Conservation (phyloP, 2,888 invertebrate genomes). For the Scaptomyza polygonia region DNA sequence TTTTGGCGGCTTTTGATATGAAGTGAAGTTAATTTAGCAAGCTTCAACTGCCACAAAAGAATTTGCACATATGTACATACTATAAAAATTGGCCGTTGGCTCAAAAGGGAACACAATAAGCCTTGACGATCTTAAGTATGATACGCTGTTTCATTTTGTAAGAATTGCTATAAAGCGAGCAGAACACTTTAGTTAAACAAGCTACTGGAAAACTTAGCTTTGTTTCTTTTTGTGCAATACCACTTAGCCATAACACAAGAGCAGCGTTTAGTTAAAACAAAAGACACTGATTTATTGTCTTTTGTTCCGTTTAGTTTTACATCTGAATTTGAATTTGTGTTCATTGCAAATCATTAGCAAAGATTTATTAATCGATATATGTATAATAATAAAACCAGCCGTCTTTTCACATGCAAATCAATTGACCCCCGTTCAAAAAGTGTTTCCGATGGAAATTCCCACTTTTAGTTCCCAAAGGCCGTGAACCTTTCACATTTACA, state of each 20-base stretch:
- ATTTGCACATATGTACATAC: slow-evolving; percentile 47
- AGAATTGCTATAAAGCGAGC: slow-evolving; percentile 22
- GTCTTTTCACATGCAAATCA: slow-evolving; percentile 45
- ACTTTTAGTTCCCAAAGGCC: slow-evolving; percentile 22
- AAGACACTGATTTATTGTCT: slow-evolving; percentile 14
- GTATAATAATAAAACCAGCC: slow-evolving; percentile 24
- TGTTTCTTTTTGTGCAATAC: slow-evolving; percentile 10
- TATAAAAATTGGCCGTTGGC: slow-evolving; percentile 41
- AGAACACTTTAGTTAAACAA: slow-evolving; percentile 11
- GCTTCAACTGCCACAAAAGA: slow-evolving; percentile 62
- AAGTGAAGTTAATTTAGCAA: slow-evolving; percentile 76
- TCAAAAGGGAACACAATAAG: slow-evolving; percentile 29
- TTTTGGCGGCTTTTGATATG: slow-evolving; percentile 61
- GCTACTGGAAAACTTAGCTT: slow-evolving; percentile 2
- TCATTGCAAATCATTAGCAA: slow-evolving; percentile 30
- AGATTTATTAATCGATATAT: slow-evolving; percentile 35
- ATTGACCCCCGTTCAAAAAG: slow-evolving; percentile 11
- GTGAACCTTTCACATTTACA: slow-evolving; percentile 74
- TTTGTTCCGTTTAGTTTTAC: slow-evolving; percentile 22
- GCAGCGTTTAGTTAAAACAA: slow-evolving; percentile 5
- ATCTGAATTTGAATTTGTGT: slow-evolving; percentile 30
- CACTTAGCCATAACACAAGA: slow-evolving; percentile 1
- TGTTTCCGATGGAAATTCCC: slow-evolving; percentile 22
- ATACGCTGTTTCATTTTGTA: slow-evolving; percentile 31
- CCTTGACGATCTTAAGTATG: slow-evolving; percentile 36